Conservation (phyloP, 92 coral and sea anemone genomes). For the Galaxea fascicularis region DNA sequence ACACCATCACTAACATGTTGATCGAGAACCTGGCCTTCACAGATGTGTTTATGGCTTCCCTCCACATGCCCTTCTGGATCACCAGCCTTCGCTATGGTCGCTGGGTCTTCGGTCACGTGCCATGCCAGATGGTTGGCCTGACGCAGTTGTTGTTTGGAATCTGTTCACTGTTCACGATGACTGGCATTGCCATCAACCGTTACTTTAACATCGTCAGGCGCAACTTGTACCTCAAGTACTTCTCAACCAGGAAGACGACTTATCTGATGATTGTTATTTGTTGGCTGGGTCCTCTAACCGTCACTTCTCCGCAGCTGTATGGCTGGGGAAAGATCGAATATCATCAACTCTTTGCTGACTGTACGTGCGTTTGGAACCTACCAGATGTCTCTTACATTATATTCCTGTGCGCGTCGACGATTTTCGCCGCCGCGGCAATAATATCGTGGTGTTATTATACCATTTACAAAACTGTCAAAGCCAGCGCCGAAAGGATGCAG, state of each 20-base stretch:
- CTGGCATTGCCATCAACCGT: constrained; percentile 75
- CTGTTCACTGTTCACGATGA: constrained; percentile 75
- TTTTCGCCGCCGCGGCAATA: constrained; percentile 63
- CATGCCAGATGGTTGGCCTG: constrained; percentile 64
- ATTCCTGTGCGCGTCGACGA: constrained; percentile 50
- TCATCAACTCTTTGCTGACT: constrained; percentile 62
- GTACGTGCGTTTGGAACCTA: constrained; percentile 76
- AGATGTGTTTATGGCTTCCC: constrained; percentile 76
- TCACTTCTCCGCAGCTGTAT: constrained; percentile 80
- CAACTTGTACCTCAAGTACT: constrained; percentile 57
- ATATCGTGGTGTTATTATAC: constrained; percentile 75
- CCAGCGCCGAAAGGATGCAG: constrained; percentile 64
- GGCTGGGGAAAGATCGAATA: constrained; percentile 87
- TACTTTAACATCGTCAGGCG: constrained; percentile 74
- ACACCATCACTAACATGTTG: constrained; percentile 76
- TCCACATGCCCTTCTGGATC: constrained; percentile 90
- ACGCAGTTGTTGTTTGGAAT: constrained; percentile 73
- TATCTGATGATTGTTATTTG: constrained; percentile 44
- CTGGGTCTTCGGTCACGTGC: constrained; percentile 64
- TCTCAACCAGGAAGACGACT: constrained; percentile 63
- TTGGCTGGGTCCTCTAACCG: constrained; percentile 72
- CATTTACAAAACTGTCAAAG: constrained; percentile 75
- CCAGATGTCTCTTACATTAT: constrained; percentile 73
- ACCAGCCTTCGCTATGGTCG: constrained; percentile 68
- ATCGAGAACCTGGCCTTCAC: constrained; percentile 85